Evolutionary conservation across 2,888 invertebrate genomes (phyloP).

Genomic region (Nephrocerus scutellatus): DNA sequence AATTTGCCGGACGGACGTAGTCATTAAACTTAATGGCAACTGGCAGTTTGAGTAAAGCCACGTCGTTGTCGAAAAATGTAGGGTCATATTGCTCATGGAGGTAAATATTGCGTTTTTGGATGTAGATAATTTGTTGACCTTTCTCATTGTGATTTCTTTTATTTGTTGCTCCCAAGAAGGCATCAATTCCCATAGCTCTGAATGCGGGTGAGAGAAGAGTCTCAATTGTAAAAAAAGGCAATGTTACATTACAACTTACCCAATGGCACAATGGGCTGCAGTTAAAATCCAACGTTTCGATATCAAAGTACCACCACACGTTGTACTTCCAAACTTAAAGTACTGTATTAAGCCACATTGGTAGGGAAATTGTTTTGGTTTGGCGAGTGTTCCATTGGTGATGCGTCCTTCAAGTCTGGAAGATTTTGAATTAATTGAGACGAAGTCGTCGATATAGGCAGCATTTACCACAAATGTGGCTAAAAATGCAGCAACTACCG

Average conservation of each 20-base stretch:
- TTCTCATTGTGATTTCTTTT: slow-evolving; percentile 27
- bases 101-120: slow-evolving; percentile 26
- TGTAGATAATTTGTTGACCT: slow-evolving; percentile 31
- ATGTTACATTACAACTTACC: slow-evolving; percentile 19
- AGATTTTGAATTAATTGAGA: no score
- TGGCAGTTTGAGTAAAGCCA: slow-evolving; percentile 32
- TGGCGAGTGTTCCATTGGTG: slow-evolving; percentile 35
- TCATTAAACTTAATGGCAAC: slow-evolving; percentile 35
- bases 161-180: slow-evolving; percentile 34
- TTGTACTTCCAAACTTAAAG: slow-evolving; percentile 24
- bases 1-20: slow-evolving; percentile 25
- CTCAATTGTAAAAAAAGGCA: no score
- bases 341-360: slow-evolving; percentile 34
- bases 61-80: slow-evolving; percentile 28
- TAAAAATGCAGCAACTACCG: no score
- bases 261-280: slow-evolving; percentile 40
- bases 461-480: no score
- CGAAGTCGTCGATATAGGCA: no score
- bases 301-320: slow-evolving; percentile 42
- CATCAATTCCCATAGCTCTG: slow-evolving; percentile 29
- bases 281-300: slow-evolving; percentile 32
- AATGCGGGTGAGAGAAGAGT: background rate
- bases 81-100: slow-evolving; percentile 44
- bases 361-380: slow-evolving; percentile 37
- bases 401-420: slow-evolving; percentile 35